Percentiles rank a stretch among this genome's conserved stretches.
These are phyloP conservation scores for Belgica antarctica DNA, from an alignment of 2,888 invertebrate species.

Conservation along the genomic window DNA sequence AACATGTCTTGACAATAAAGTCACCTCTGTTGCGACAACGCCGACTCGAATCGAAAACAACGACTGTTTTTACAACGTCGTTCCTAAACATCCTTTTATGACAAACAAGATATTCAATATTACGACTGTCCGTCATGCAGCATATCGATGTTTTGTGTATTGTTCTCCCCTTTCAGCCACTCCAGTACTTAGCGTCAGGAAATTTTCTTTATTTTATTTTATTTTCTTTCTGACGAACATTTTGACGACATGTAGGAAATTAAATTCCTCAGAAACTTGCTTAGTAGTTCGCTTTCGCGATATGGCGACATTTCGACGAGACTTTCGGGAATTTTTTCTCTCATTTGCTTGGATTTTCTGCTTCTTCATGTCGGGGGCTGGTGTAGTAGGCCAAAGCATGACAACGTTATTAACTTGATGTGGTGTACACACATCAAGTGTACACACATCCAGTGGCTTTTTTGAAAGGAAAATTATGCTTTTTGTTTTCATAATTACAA, in stretches of 20 bases:
- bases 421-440: background rate
- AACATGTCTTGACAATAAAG: too few species aligned
- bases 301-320: slow-evolving; percentile 42
- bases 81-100: background rate
- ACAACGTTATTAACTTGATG: slow-evolving; percentile 32
- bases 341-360: background rate
- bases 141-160: slow-evolving; percentile 14
- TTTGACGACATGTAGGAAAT: slow-evolving; percentile 42
- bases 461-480: slow-evolving; percentile 23
- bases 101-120: background rate
- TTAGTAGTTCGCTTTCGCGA: background rate
- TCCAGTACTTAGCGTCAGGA: background rate
- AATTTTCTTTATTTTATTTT: slow-evolving; percentile 5
- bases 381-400: slow-evolving; percentile 13
- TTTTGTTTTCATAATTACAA: slow-evolving; percentile 21
- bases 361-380: background rate
- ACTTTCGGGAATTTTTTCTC: slow-evolving; percentile 38
- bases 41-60: too few species aligned
- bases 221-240: too few species aligned
- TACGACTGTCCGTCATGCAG: background rate
- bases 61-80: background rate
- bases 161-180: slow-evolving; percentile 4
- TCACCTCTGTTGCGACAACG: too few species aligned
- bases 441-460: slow-evolving; percentile 23
- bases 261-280: slow-evolving; percentile 37